A percentile compares a stretch with the other conserved stretches of the same genome.
These are phyloP conservation scores for Rhynchomys soricoides DNA, from an alignment of 2,113 vertebrate genomes.

Conservation along the genomic window DNA sequence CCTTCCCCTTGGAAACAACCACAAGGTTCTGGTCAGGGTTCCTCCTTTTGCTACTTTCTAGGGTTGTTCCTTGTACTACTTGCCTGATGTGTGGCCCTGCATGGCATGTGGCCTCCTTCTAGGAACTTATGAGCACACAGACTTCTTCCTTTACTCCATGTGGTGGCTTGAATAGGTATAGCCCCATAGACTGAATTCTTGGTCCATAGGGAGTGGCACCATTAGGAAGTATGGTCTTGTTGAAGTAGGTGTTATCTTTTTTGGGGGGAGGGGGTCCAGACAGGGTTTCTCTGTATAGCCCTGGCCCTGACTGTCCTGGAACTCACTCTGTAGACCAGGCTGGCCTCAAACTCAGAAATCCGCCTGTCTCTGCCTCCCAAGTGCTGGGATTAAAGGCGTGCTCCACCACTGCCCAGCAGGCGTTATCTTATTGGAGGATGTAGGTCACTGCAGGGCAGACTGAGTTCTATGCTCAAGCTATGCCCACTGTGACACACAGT, in stretches of 20 bases:
- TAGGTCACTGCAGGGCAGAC: background rate
- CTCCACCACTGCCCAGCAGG: too few relatives aligned
- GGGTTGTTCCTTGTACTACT: background rate
- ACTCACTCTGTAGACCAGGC: too few relatives aligned
- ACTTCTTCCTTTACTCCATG: background rate
- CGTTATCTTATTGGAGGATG: background rate
- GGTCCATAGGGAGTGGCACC: background rate
- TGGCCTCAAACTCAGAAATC: too few relatives aligned
- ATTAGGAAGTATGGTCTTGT: background rate
- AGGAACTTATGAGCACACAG: background rate
- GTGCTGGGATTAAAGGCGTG: too few relatives aligned
- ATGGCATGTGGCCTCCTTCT: background rate
- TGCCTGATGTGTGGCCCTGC: rapidly evolving
- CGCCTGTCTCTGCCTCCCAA: too few relatives aligned
- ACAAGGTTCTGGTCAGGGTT: background rate
- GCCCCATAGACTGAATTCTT: background rate
- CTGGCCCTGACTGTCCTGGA: too few relatives aligned
- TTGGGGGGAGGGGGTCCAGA: too few relatives aligned
- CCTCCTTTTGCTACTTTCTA: too few relatives aligned
- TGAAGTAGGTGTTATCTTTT: background rate
- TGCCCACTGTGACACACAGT: background rate
- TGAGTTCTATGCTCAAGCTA: background rate
- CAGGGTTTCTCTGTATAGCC: too few relatives aligned
- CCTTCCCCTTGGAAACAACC: background rate
- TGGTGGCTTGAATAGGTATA: background rate